Evolutionary conservation across 2,888 invertebrate species (phyloP), one percentile per base, ranked within the genome.

Genomic region (Troglohyphantes excavatus): DNA sequence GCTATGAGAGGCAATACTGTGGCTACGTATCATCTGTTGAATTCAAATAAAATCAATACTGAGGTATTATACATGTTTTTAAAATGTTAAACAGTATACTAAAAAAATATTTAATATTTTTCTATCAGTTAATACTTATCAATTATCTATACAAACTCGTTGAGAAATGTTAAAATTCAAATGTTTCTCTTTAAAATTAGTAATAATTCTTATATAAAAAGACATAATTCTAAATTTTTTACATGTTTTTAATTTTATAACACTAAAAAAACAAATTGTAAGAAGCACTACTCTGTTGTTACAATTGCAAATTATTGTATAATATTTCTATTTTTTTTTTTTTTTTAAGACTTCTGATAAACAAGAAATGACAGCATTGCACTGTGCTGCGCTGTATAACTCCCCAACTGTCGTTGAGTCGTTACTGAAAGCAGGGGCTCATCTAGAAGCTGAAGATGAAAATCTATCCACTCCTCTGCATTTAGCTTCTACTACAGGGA

Each of bases 1-100:
- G 94, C 94, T 81, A 94, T 94, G 94, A 92, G 94, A 90, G 94
- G 94, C 17, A 94, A 94, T 91, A 93, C 93, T 89, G 91, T 93
- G 2, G 94, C 94, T n/a, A 93, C 93, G 43, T 91, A 91, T 33
- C 93, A 94, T 79, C 92, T 94, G 27, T 92, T 94, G 2, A 91
- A 91, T 6, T 93, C 92, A 65, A 89, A 87, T 39, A 91, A 91
- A 9, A 92, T 94, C 23, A 91, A 93, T 46, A 92, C 93, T 23
- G 93, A 93, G 92, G 93, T 94, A 91, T 91, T 53, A 7, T n/a
- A n/a, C n/a, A n/a, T n/a, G n/a, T n/a, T n/a, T n/a, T n/a, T n/a
- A n/a, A n/a, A n/a, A n/a, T n/a, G n/a, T n/a, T n/a, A n/a, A n/a
- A n/a, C n/a, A n/a, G n/a, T n/a, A n/a, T n/a, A n/a, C n/a, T n/a